These are phyloP conservation scores for Scaptomyza tumidula DNA, from an alignment of 2,888 invertebrate genomes.

Conservation along the genomic window DNA sequence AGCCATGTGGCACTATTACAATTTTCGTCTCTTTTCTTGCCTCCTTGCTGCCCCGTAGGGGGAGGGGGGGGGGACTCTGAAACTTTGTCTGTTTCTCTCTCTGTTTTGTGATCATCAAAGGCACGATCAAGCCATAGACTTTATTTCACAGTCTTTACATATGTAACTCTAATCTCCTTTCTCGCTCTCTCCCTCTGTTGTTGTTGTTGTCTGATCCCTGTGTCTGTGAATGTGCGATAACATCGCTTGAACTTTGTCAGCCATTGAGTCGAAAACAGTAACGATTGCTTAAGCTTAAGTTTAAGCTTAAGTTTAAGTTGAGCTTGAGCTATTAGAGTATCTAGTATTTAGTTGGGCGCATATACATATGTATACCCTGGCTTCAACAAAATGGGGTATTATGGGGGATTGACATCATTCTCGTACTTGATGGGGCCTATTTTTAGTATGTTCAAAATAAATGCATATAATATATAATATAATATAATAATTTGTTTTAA, in stretches of 20 bases:
- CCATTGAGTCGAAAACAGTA: conserved; percentile 45
- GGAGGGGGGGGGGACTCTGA: neutral
- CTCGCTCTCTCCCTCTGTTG: conserved; percentile 9
- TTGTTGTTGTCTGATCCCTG: conserved; percentile 1
- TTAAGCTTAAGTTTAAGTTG: neutral
- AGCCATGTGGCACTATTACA: conserved; percentile 40
- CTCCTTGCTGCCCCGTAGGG: neutral
- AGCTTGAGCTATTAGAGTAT: conserved; percentile 55
- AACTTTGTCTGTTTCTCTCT: neutral
- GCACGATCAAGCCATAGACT: conserved; percentile 62
- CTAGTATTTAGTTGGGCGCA: conserved; percentile 23
- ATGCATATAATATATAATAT: too few species aligned
- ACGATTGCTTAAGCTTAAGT: conserved; percentile 28
- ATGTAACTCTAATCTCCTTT: conserved; percentile 46
- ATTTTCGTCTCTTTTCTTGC: conserved; percentile 20
- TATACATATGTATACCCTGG: conserved; percentile 28
- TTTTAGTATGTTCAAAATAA: too few species aligned
- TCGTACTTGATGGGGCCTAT: too few species aligned
- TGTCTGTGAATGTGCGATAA: conserved; percentile 65
- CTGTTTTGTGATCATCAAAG: conserved; percentile 60
- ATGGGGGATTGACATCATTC: too few species aligned
- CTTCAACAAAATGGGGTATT: neutral
- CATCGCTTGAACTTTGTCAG: conserved; percentile 79
- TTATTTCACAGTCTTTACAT: conserved; percentile 52
- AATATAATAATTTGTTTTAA: too few species aligned